Evolutionary conservation across 2,797 vertebrate genomes (phyloP).

Genomic region (Rhinoraja longicauda): DNA sequence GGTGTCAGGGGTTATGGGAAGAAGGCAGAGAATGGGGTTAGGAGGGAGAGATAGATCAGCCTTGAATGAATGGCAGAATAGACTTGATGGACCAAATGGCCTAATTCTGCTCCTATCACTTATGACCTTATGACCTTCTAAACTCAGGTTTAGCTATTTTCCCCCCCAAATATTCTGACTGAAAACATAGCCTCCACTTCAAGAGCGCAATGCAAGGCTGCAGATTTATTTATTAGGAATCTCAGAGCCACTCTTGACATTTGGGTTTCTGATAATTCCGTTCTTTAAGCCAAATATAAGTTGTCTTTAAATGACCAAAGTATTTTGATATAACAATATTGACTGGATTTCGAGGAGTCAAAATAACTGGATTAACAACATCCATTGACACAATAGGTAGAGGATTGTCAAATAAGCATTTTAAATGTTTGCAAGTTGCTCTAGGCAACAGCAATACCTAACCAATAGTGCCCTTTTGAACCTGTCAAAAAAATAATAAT

Average conservation of each 20-base stretch:
- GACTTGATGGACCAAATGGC: too few species aligned
- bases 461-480: conserved; percentile 10
- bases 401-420: not conserved
- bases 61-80: too few species aligned
- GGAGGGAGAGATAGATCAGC: too few species aligned
- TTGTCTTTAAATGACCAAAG: not conserved
- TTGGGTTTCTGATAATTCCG: not conserved
- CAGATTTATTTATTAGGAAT: not conserved
- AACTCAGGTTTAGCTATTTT: not conserved
- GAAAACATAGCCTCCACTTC: not conserved
- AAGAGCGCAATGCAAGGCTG: not conserved
- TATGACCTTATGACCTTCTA: not conserved
- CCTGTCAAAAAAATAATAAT: not conserved
- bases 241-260: not conserved
- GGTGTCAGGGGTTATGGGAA: too few species aligned
- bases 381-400: not conserved
- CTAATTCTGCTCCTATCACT: too few species aligned
- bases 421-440: not conserved
- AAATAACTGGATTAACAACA: not conserved
- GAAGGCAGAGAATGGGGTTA: too few species aligned
- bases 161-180: not conserved
- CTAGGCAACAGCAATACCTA: not conserved
- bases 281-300: not conserved
- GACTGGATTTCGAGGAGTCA: not conserved
- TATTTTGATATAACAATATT: not conserved